Evolutionary conservation across 2,113 vertebrate species (phyloP).

Genomic region (Alligator sinensis): DNA sequence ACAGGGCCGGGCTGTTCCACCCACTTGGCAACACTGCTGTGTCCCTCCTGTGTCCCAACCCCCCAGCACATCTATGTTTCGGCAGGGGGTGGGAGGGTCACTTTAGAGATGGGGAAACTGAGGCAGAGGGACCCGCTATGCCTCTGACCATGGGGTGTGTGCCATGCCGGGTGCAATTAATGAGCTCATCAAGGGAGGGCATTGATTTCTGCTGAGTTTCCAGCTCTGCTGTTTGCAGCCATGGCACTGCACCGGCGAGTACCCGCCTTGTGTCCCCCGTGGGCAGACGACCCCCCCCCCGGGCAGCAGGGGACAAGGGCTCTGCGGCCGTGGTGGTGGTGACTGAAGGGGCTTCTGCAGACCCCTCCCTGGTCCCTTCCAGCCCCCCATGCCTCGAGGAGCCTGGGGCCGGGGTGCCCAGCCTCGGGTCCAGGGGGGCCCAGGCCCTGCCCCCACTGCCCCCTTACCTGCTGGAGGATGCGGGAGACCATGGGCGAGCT

Average conservation of each 20-base stretch:
- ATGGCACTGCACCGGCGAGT: no score
- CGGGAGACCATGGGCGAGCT: constrained; percentile 92
- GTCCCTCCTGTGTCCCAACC: background rate
- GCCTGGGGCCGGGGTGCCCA: background rate
- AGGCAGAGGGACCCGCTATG: background rate
- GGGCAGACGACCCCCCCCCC: no score
- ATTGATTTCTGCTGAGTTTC: no score
- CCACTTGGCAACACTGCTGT: background rate
- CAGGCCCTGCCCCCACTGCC: background rate
- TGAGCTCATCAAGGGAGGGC: no score
- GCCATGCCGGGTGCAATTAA: no score
- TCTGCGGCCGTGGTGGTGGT: no score
- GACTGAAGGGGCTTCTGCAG: background rate
- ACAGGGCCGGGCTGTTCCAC: background rate
- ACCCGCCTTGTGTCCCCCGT: no score
- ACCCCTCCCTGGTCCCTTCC: background rate
- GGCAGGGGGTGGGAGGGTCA: background rate
- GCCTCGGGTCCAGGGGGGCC: no score
- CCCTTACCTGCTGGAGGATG: constrained; percentile 92
- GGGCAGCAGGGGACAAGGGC: no score
- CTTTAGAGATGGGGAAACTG: background rate
- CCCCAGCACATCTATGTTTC: no score
- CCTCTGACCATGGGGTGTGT: no score
- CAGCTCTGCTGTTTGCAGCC: no score
- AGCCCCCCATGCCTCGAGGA: background rate